Base-by-base conservation (phyloP, 1,140 invertebrate genomes). In the Fopius arisanus region DNA sequence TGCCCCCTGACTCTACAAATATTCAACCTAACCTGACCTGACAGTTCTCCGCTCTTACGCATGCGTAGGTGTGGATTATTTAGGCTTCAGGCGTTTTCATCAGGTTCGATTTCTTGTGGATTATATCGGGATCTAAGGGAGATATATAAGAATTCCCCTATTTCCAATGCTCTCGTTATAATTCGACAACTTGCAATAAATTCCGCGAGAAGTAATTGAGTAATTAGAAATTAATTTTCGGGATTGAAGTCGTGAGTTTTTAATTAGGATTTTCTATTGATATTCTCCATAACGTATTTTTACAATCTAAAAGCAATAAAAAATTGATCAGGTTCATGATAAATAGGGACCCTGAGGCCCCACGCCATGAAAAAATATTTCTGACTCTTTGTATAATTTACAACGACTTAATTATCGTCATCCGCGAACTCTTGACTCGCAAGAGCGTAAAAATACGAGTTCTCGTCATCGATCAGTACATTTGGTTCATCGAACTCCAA, bases 401-500 rank as follows among this genome's bases (percentile, higher is more conserved):
- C 19, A 54, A 21, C 33, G 33, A 48, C 7, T 48, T 7, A 48
- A 48, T 48, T 48, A 48, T 83, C 81, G 68, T 79, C 76, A n/a
- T 85, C 81, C 0, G 81, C 77, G 75, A 84, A 89, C 54, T 90
- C 89, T 73, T 90, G 86, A 77, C 84, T 87, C 1, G 93, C 90
- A 79, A 97, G 89, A 54, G 89, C 84, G 82, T 93, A 92, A 80
- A 97, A 95, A 76, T 93, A 84, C 0, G 94, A 94, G 33, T 89
- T 79, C 3, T 88, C 85, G 84, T 97, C 90, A 23, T 91, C 80
- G 9, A 95, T 88, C 43, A 97, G 88, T 68, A 90, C 88, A 76
- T 91, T 88, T 0, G 96, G 96, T 51, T 91, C 89, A 70, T 95
- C 94, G 80, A 96, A 93, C 86, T 98, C 96, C 14, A 93, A 85